phyloP scores from a whole-genome alignment of 2,888 invertebrate species.

The Creontiades dilutus region DNA sequence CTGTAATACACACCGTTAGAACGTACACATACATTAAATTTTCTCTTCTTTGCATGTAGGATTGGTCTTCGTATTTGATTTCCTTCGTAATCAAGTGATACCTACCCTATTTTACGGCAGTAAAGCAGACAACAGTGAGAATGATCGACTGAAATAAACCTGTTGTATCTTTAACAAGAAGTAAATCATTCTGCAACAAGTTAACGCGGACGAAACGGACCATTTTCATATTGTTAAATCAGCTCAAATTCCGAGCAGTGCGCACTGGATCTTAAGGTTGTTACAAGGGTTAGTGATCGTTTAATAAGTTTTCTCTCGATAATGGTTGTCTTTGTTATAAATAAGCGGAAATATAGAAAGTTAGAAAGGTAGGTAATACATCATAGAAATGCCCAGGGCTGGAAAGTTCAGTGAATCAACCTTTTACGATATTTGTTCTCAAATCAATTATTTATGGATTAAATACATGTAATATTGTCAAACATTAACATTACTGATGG shows the following conservation, averaged over 20 bases:
- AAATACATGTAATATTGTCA: constrained; percentile 1
- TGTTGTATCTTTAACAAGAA: no score
- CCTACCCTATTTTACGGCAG: no score
- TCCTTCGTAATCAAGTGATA: no score
- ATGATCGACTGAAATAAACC: no score
- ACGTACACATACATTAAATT: no score
- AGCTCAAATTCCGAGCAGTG: neutral
- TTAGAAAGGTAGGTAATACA: neutral
- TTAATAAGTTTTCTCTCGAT: neutral
- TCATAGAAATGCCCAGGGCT: constrained; percentile 31
- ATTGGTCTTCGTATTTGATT: no score
- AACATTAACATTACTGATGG: neutral
- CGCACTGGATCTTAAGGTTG: neutral
- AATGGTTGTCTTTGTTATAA: constrained; percentile 1
- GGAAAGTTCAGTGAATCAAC: neutral
- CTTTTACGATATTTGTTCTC: neutral
- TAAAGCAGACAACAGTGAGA: no score
- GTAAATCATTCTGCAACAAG: no score
- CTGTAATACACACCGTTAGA: no score
- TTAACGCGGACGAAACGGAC: no score
- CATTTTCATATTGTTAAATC: neutral
- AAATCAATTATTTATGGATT: neutral
- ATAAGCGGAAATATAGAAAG: neutral
- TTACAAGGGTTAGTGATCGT: neutral
- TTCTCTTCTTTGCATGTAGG: no score